Percentiles rank a stretch among this genome's conserved stretches.
These are phyloP conservation scores for Suricata suricatta DNA, from an alignment of 2,113 vertebrate species.

Conservation along the genomic window DNA sequence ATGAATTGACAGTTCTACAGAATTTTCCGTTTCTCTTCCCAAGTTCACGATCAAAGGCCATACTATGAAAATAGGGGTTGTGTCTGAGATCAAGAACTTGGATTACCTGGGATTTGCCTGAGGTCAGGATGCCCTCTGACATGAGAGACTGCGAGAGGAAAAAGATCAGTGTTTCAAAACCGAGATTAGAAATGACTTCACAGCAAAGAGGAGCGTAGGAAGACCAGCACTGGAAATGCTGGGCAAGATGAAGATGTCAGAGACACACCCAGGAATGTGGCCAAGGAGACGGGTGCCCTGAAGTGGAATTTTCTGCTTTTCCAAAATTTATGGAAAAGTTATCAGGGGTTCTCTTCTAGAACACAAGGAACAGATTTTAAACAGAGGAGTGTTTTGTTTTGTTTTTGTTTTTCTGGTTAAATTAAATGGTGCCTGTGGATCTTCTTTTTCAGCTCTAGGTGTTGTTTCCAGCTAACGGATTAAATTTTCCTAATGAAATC, in stretches of 20 bases:
- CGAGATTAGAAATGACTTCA: conserved; percentile 15
- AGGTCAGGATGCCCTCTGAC: conserved; percentile 57
- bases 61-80: conserved; percentile 12
- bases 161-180: conserved; percentile 47
- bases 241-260: conserved; percentile 40
- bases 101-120: conserved; percentile 31
- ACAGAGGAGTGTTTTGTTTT: neutral
- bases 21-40: conserved; percentile 42
- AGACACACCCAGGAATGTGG: conserved; percentile 52
- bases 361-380: conserved; percentile 52
- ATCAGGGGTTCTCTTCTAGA: conserved; percentile 57
- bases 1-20: neutral
- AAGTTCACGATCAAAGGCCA: neutral
- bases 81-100: conserved; percentile 46
- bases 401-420: neutral
- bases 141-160: neutral
- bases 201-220: neutral
- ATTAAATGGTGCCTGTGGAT: conserved; percentile 54
- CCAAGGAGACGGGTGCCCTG: neutral
- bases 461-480: conserved; percentile 69
- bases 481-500: conserved; percentile 39
- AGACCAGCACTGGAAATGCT: neutral
- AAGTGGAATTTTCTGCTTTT: conserved; percentile 36
- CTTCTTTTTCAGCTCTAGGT: conserved; percentile 23
- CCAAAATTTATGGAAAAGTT: conserved; percentile 56